Conservation (phyloP, 2,888 invertebrate genomes). For the Axea sp. region DNA sequence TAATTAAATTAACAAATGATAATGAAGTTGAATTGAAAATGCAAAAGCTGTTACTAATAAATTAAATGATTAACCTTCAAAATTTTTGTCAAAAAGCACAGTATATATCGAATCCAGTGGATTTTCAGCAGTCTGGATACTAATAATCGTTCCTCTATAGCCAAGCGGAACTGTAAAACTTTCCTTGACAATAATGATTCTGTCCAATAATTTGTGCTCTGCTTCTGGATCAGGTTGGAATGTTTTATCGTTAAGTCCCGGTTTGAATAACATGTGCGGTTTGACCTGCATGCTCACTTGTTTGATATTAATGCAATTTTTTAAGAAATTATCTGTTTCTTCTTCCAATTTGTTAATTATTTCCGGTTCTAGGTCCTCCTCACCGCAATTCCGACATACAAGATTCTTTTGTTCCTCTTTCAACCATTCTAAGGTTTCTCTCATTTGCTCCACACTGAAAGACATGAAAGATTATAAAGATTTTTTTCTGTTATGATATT, state of each 20-base stretch:
- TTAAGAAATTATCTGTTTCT: constrained; percentile 76
- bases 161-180: constrained; percentile 91
- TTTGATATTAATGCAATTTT: constrained; percentile 75
- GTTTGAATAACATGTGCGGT: constrained; percentile 87
- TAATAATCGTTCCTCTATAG: constrained; percentile 91
- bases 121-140: constrained; percentile 81
- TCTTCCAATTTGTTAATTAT: constrained; percentile 81
- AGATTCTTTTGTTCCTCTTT: constrained; percentile 82
- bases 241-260: constrained; percentile 81
- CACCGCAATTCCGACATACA: constrained; percentile 85
- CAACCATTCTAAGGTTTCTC: constrained; percentile 84
- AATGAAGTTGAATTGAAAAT: no score
- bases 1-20: no score
- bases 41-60: no score
- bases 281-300: constrained; percentile 87
- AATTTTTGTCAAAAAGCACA: constrained; percentile 89
- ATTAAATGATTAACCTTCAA: constrained; percentile 78
- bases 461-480: no score
- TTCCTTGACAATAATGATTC: constrained; percentile 89
- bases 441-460: constrained; percentile 78
- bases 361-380: constrained; percentile 86
- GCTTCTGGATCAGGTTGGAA: constrained; percentile 85
- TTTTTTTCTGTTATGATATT: no score
- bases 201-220: constrained; percentile 87
- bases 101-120: constrained; percentile 85